Evolutionary conservation across 2,113 vertebrate genomes (phyloP).

Genomic region (Amblyornis subalaris): DNA sequence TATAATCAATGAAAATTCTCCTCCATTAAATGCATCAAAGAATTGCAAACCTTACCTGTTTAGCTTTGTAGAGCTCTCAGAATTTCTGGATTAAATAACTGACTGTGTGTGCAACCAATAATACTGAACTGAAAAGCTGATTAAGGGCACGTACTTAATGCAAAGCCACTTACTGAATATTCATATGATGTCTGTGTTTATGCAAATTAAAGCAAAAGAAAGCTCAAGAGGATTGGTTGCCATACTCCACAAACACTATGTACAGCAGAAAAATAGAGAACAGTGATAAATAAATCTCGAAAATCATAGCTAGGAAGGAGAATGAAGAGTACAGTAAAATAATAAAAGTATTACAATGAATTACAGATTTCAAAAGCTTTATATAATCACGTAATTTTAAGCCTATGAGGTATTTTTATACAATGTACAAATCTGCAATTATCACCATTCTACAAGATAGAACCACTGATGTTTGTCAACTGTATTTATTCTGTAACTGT

Average conservation of each 20-base stretch:
- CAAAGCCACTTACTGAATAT: conserved; percentile 90
- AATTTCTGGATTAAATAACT: conserved; percentile 82
- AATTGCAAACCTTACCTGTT: conserved; percentile 81
- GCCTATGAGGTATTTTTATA: conserved; percentile 9
- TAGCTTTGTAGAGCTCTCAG: conserved; percentile 74
- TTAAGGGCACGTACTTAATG: conserved; percentile 86
- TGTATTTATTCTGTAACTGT: conserved; percentile 41
- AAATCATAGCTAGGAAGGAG: conserved; percentile 53
- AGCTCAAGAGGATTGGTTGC: conserved; percentile 71
- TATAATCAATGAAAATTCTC: conserved; percentile 65
- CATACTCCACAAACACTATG: conserved; percentile 63
- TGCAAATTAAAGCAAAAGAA: conserved; percentile 86
- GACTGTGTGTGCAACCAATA: conserved; percentile 78
- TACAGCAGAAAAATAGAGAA: conserved; percentile 61
- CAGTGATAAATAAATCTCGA: conserved; percentile 63
- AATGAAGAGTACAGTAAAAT: conserved; percentile 42
- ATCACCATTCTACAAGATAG: conserved; percentile 15
- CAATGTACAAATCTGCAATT: conserved; percentile 45
- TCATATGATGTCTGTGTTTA: conserved; percentile 95
- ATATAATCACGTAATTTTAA: conserved; percentile 57
- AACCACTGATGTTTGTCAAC: conserved; percentile 25
- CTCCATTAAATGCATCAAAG: conserved; percentile 68
- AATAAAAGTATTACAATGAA: conserved; percentile 47
- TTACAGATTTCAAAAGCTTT: conserved; percentile 47
- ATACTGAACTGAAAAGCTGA: conserved; percentile 91